Evolutionary conservation across 2,113 vertebrate genomes (phyloP), one percentile per base, ranked within the genome.

Genomic region (Onychostruthus taczanowskii): DNA sequence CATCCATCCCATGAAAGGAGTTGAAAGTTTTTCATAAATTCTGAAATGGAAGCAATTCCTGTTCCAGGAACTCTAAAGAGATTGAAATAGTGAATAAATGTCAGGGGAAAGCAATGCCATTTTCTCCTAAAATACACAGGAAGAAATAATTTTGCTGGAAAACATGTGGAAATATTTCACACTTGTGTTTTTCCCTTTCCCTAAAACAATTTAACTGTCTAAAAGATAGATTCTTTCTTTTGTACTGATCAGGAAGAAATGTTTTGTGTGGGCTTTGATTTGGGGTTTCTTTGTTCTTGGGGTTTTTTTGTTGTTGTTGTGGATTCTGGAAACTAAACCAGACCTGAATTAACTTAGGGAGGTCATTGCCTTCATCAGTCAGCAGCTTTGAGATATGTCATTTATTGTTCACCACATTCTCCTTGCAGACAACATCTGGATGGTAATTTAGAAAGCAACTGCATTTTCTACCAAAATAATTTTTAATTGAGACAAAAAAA

Each of bases 71-170:
- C 73, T 30, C 59, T 56, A n/a, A 41, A 66, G 35, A 80, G 31
- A 39, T 18, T 76, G 44, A 87, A 87, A 79, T 52, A 35, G 46
- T 23, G 17, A 81, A 55, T 28, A 74, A 89, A 72, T 67, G 13
- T 67, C 77, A 66, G 23, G 43, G 21, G 53, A 70, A 89, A 84
- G 10, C 58, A 87, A 81, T 28, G 15, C 7, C 13, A 68, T 84
- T 89, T 91, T 82, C 67, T 56, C 28, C 49, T 53, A 52, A 70
- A 90, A 75, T 33, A 33, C 33, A 27, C 28, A 68, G 4, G 21
- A 81, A 68, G 30, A 72, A 93, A 78, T 84, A 67, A 68, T 78
- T 94, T 78, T 78, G 6, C 28, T 63, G 56, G 30, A 63, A 46
- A 74, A 58, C 4, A 27, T 21, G 31, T 59, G 61, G 56, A 84